These are phyloP conservation scores for Keiferia lycopersicella DNA, from an alignment of 2,888 invertebrate species.

Conservation along the genomic window DNA sequence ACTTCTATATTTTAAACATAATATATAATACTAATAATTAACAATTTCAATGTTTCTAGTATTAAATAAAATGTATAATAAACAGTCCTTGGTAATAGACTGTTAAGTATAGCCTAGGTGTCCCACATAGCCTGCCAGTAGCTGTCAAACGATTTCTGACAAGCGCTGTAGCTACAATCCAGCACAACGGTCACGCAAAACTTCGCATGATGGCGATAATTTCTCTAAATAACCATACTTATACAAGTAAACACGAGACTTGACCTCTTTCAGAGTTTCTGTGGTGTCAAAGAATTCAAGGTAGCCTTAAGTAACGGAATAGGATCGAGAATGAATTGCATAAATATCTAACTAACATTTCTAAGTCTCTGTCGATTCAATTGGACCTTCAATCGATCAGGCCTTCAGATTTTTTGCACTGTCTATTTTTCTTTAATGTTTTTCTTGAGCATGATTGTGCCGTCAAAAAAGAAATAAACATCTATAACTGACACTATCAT, in stretches of 20 bases:
- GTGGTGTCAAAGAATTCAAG: conserved; percentile 19
- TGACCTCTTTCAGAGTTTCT: conserved; percentile 41
- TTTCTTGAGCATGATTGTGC: background rate
- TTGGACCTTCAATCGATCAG: background rate
- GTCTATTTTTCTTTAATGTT: conserved; percentile 6
- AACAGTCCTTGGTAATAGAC: background rate
- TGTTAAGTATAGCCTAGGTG: background rate
- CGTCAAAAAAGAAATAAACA: background rate
- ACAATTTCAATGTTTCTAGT: background rate
- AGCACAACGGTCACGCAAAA: conserved; percentile 17
- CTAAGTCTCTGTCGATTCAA: background rate
- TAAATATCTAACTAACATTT: background rate
- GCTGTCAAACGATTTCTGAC: conserved; percentile 13
- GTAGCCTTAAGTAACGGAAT: background rate
- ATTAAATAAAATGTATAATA: background rate
- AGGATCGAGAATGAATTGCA: conserved; percentile 5
- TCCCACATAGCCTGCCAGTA: background rate
- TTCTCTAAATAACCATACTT: conserved; percentile 34
- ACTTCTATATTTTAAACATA: too few species aligned
- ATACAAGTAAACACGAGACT: conserved; percentile 35
- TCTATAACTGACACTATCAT: background rate
- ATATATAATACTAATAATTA: too few species aligned
- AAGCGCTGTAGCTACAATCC: background rate
- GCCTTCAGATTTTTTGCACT: background rate
- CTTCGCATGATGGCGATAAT: conserved; percentile 39